These are phyloP conservation scores for Drosophila punjabiensis DNA, from an alignment of 1,140 invertebrate species.

Conservation along the genomic window DNA sequence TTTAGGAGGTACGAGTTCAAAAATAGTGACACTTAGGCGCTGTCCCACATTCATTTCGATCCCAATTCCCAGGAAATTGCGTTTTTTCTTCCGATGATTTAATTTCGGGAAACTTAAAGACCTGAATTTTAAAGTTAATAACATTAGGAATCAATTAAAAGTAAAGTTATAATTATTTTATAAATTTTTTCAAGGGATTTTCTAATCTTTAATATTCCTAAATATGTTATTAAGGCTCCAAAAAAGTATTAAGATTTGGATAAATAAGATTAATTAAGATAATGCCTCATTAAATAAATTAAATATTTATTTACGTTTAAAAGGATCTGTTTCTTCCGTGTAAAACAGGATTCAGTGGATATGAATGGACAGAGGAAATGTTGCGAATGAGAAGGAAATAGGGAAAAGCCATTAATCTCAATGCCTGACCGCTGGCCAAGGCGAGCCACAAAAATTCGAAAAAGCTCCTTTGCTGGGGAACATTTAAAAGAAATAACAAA, in stretches of 20 bases:
- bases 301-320: not conserved
- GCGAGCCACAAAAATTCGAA: constrained; percentile 74
- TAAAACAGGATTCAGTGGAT: not conserved
- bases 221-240: not conserved
- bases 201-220: not conserved
- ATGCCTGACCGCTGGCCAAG: constrained; percentile 60
- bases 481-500: constrained; percentile 84
- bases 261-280: not conserved
- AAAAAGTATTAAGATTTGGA: too few species aligned
- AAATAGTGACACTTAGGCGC: constrained; percentile 73
- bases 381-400: not conserved
- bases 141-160: not conserved
- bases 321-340: not conserved
- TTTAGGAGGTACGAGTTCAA: constrained; percentile 34
- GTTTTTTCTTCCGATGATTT: constrained; percentile 21
- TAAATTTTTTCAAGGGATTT: not conserved
- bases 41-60: constrained; percentile 72
- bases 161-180: not conserved
- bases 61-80: constrained; percentile 61
- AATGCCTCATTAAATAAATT: not conserved
- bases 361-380: not conserved
- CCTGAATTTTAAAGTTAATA: not conserved
- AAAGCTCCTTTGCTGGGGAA: constrained; percentile 78
- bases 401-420: constrained; percentile 41
- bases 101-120: constrained; percentile 5